phyloP scores from a whole-genome alignment of 2,113 vertebrate genomes.

The Tyto alba region DNA sequence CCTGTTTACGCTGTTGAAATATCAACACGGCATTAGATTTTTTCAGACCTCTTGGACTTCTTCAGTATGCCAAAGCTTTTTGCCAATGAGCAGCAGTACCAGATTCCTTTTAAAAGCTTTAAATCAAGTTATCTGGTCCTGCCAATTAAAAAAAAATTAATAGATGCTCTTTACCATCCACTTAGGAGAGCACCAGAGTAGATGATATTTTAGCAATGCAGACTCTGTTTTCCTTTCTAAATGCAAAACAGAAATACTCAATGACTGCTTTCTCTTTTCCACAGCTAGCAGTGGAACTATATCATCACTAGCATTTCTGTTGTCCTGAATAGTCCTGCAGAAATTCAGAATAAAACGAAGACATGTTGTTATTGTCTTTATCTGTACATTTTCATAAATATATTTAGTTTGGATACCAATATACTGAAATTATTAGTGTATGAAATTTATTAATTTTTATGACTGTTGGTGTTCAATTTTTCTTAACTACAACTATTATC shows the following conservation, averaged over 20 bases:
- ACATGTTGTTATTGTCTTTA: neutral
- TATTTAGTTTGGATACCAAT: neutral
- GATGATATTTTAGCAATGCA: neutral
- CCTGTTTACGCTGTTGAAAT: conserved; percentile 8
- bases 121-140: neutral
- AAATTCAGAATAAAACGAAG: neutral
- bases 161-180: neutral
- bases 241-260: neutral
- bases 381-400: neutral
- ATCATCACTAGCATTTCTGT: neutral
- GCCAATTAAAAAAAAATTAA: neutral
- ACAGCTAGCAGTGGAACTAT: neutral
- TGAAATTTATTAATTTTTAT: neutral
- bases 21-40: neutral
- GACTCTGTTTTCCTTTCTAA: neutral
- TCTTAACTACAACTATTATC: neutral
- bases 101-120: neutral
- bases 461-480: neutral
- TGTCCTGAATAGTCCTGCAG: neutral
- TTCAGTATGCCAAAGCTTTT: neutral
- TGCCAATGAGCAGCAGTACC: neutral
- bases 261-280: neutral
- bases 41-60: neutral
- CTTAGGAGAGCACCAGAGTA: neutral
- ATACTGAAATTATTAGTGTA: neutral